phyloP scores from a whole-genome alignment of 1,140 invertebrate genomes.

The Ceratosolen solmsi region DNA sequence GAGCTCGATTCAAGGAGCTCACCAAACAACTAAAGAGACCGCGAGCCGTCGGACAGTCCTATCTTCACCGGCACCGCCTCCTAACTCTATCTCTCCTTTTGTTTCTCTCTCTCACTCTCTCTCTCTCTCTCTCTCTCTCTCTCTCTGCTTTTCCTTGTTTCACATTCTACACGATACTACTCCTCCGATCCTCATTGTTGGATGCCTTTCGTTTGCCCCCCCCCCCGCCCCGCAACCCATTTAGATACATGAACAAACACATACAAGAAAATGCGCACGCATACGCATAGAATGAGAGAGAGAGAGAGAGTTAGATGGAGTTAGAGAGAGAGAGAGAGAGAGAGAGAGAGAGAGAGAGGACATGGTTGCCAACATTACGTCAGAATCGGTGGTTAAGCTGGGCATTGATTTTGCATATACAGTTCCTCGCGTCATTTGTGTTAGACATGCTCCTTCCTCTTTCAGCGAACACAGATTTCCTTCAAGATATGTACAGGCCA shows the following conservation, averaged over 20 bases:
- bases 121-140: slow-evolving; percentile 51
- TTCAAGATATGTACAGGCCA: slow-evolving; percentile 38
- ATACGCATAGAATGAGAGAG: too few relatives aligned
- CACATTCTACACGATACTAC: background rate
- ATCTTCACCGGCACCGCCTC: slow-evolving; percentile 56
- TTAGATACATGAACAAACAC: slow-evolving; percentile 8
- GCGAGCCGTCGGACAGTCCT: slow-evolving; percentile 48
- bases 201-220: background rate
- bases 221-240: too few relatives aligned
- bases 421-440: slow-evolving; percentile 60
- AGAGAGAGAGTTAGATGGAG: too few relatives aligned
- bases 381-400: slow-evolving; percentile 62
- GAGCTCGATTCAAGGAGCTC: background rate
- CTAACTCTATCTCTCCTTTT: background rate
- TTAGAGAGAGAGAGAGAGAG: too few relatives aligned
- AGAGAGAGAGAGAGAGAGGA: too few relatives aligned
- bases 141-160: slow-evolving; percentile 5
- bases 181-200: slow-evolving; percentile 4
- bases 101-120: slow-evolving; percentile 39
- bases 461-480: slow-evolving; percentile 57
- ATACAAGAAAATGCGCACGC: background rate
- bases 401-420: slow-evolving; percentile 67
- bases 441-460: slow-evolving; percentile 55
- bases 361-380: slow-evolving; percentile 59
- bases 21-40: slow-evolving; percentile 30